Base-by-base conservation (phyloP, 2,113 vertebrate species). In the Spilogale gracilis region DNA sequence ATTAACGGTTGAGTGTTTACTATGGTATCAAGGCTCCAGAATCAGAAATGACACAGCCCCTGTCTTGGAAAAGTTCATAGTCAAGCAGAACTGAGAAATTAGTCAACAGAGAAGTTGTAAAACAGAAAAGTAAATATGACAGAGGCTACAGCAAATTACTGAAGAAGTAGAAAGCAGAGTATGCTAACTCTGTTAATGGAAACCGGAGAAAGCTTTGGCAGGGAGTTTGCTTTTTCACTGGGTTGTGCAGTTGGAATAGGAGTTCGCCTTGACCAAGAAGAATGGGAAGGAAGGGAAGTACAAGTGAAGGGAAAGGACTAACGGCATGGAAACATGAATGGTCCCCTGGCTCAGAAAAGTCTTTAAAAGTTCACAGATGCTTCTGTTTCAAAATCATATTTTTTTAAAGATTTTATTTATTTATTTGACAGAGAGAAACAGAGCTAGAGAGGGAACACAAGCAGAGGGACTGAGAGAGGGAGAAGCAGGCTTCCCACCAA, bases 221-320 rank as follows among this genome's bases (percentile, higher is more conserved):
- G 89, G 21, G 27, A 78, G 43, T 10, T 45, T 83, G 38, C 23
- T 67, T 96, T 93, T 63, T 63, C 65, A 38, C 9, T 92, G 88
- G 58, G 79, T 83, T 83, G 91, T 95, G 61, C 73, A 81, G 69
- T 32, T 86, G 84, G 56, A 92, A 38, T 92, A 94, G 50, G 84
- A 97, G 92, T 90, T 96, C 92, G 8, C 83, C 65, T 56, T 54
- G 52, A 10, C 69, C 87, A 87, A 94, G 80, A 82, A 95, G 38
- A 94, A 81, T 32, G 71, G 60, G 25, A 84, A 89, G 13, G 8
- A 54, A 6, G 5, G 30, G 3, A 38, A 23, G 13, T 25, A 30
- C 67, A 43, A 54, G 52, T 23, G 32, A 82, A 85, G 65, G 74
- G 16, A 96, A 43, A 73, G 61, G 43, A 61, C 54, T 69, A 48